Percentiles rank a stretch among this genome's conserved stretches.
Evolutionary conservation across 2,113 vertebrate genomes (phyloP).

Genomic region (Pogonocichla stellata): DNA sequence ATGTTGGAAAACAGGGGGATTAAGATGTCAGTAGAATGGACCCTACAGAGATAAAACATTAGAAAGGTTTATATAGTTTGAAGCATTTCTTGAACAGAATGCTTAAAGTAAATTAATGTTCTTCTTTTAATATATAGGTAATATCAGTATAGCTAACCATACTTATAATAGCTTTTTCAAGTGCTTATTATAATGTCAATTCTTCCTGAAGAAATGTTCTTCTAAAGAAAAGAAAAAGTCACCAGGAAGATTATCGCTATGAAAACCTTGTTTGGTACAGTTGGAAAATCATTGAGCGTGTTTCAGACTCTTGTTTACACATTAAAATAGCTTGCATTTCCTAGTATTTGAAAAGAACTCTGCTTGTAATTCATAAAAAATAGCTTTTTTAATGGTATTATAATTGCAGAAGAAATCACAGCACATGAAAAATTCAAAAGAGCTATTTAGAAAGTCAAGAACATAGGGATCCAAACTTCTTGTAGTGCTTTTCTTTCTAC

Average conservation of each 20-base stretch:
- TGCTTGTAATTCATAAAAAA: not conserved
- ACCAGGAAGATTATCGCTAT: not conserved
- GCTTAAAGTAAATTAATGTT: not conserved
- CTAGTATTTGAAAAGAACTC: not conserved
- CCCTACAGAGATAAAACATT: not conserved
- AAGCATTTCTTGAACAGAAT: not conserved
- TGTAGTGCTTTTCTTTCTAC: not conserved
- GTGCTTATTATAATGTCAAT: not conserved
- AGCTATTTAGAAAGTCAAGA: not conserved
- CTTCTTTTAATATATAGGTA: not conserved
- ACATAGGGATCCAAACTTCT: not conserved
- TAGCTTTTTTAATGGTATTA: not conserved
- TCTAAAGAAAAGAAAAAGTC: not conserved
- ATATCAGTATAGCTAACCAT: not conserved
- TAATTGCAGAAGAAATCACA: slow-evolving; percentile 6
- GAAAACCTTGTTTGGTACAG: not conserved
- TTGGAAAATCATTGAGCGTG: not conserved
- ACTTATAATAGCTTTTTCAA: not conserved
- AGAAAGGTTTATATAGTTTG: not conserved
- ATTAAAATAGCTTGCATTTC: not conserved
- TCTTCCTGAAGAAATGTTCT: not conserved
- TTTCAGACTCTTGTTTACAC: not conserved
- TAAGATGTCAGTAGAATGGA: not conserved
- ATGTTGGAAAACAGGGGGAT: not conserved
- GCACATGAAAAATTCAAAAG: not conserved